A percentile compares a stretch with the other conserved stretches of the same genome.
phyloP scores from a whole-genome alignment of 1,140 invertebrate species.

The Cotesia chilonis region DNA sequence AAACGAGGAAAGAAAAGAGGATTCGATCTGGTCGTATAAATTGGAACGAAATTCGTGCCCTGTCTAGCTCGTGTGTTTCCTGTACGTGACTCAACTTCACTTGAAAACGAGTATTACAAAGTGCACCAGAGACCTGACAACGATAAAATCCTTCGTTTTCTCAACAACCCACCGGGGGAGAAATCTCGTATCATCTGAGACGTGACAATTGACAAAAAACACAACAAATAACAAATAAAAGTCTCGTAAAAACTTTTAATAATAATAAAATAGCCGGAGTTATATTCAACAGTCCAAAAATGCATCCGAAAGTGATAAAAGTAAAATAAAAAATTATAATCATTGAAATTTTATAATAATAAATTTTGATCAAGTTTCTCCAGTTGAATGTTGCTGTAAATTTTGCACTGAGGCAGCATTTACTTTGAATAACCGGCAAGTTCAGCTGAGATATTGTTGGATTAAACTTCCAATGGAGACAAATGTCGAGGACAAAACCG shows the following conservation, averaged over 20 bases:
- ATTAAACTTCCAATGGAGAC: neutral
- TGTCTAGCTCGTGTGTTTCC: slow-evolving; percentile 13
- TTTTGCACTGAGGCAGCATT: neutral
- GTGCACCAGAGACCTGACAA: neutral
- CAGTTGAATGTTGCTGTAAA: slow-evolving; percentile 9
- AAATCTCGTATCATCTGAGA: slow-evolving; percentile 19
- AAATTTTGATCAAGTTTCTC: slow-evolving; percentile 6
- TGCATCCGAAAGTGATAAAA: neutral
- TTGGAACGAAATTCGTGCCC: slow-evolving; percentile 31
- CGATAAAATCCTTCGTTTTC: slow-evolving; percentile 17
- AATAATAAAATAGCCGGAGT: neutral
- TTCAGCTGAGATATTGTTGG: neutral
- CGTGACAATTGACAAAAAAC: slow-evolving; percentile 22
- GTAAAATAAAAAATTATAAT: neutral
- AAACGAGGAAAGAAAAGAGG: slow-evolving; percentile 5
- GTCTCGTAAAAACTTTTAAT: neutral
- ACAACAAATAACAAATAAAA: neutral
- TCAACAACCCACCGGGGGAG: neutral
- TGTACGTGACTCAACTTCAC: slow-evolving; percentile 33
- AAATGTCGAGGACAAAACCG: slow-evolving; percentile 21
- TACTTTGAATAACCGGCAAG: neutral
- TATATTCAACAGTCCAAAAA: neutral
- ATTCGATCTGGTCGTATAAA: slow-evolving; percentile 34
- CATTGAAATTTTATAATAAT: slow-evolving; percentile 10
- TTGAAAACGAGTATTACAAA: slow-evolving; percentile 30